Conservation (phyloP, 1,140 invertebrate species). For the Conus betulinus region DNA sequence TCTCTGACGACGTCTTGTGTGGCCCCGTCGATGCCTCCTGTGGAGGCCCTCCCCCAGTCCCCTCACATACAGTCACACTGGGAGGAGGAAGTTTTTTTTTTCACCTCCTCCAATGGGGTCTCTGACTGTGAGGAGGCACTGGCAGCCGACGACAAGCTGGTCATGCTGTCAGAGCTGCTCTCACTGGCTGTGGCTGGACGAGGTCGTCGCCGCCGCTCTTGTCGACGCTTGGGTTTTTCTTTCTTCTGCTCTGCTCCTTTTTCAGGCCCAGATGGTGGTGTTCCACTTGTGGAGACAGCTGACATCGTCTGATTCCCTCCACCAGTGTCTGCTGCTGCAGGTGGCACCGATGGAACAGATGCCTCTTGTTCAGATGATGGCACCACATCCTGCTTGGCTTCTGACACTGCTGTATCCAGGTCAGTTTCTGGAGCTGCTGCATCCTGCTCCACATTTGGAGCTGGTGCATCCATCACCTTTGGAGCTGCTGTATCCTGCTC, state of each 20-base stretch:
- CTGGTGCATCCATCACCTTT: neutral
- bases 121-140: neutral
- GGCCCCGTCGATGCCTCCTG: neutral
- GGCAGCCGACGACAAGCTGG: neutral
- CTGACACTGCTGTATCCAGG: neutral
- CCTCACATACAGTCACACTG: conserved; percentile 36
- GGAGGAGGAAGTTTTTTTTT: conserved; percentile 33
- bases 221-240: neutral
- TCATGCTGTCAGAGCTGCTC: conserved; percentile 1
- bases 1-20: neutral
- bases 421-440: neutral
- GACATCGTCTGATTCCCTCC: neutral
- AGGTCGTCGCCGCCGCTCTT: neutral
- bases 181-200: neutral
- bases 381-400: neutral
- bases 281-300: neutral
- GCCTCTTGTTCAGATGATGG: neutral
- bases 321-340: neutral
- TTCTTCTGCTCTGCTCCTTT: neutral
- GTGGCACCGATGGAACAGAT: neutral
- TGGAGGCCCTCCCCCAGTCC: conserved; percentile 1
- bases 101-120: neutral
- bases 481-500: neutral
- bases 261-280: too few species aligned
- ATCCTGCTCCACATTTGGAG: neutral